Evolutionary conservation across 2,888 invertebrate species (phyloP), one percentile per base, ranked within the genome.

Genomic region (Perizoma flavofasciatum): DNA sequence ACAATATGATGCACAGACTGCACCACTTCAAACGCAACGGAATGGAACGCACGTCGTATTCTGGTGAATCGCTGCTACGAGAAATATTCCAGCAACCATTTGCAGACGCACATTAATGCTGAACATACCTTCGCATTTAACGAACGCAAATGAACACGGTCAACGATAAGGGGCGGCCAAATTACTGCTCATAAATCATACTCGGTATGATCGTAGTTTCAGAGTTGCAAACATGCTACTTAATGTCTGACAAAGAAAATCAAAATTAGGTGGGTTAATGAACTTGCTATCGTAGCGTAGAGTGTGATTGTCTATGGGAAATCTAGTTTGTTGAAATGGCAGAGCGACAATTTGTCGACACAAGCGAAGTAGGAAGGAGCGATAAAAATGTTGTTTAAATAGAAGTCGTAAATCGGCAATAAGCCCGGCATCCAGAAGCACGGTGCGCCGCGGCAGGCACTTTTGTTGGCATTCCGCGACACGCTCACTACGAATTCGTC

Each of bases 111-210:
- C 58, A 61, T 61, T 65, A 61, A 66, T 61, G 61, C 60, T 65
- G 63, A 65, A 70, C 59, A 64, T 61, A 66, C 65, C 63, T 67
- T 45, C 59, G 59, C 63, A 63, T 78, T 71, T 71, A 75, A 77
- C 74, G 70, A 73, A 75, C 68, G 71, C 74, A 77, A 79, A 78
- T 78, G 79, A 77, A 77, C 73, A 75, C 75, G 70, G 75, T 74
- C 70, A 72, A 75, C 73, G 79, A 81, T 79, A 82, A 78, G 76
- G 71, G 69, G 74, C 72, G 68, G 75, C 75, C 78, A 76, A 82
- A 82, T 78, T 74, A 73, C 71, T 67, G 62, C 65, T 71, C 75
- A 68, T 79, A 78, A 79, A 81, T 77, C 80, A 80, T 67, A 70
- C 67, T 65, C 71, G 59, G 72, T 67, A 70, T 68, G 69, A 72